Conservation (phyloP, 1,140 invertebrate species). For the Heliconius melpomene region DNA sequence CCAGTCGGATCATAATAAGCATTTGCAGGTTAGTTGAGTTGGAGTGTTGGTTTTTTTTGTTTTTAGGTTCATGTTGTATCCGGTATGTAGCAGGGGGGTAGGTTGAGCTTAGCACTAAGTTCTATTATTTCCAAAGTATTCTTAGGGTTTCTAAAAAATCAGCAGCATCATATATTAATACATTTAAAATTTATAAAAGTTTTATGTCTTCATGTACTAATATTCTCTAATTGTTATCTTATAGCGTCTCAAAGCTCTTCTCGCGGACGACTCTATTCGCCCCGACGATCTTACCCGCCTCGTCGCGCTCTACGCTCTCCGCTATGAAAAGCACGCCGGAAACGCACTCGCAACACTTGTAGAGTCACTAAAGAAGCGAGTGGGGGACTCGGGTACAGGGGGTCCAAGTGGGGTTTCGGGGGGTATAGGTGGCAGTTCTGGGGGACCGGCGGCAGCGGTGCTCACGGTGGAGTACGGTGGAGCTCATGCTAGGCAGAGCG, state of each 20-base stretch:
- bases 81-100: no score
- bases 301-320: conserved; percentile 95
- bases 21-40: conserved; percentile 85
- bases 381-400: conserved; percentile 77
- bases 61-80: neutral
- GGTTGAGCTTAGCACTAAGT: no score
- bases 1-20: conserved; percentile 94
- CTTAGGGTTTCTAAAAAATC: no score
- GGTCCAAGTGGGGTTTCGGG: neutral
- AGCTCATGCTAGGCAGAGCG: conserved; percentile 87
- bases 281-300: conserved; percentile 92
- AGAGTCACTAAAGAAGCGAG: conserved; percentile 83
- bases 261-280: conserved; percentile 87
- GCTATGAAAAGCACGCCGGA: conserved; percentile 94
- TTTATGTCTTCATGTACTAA: no score
- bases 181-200: no score
- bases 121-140: no score
- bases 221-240: no score
- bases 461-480: conserved; percentile 91
- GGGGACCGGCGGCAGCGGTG: conserved; percentile 85
- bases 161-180: no score
- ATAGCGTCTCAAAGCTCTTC: conserved; percentile 86
- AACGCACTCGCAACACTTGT: conserved; percentile 90
- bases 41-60: no score
- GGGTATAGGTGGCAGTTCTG: neutral